Evolutionary conservation across 2,797 vertebrate species (phyloP).

Genomic region (Xerus rutilus): DNA sequence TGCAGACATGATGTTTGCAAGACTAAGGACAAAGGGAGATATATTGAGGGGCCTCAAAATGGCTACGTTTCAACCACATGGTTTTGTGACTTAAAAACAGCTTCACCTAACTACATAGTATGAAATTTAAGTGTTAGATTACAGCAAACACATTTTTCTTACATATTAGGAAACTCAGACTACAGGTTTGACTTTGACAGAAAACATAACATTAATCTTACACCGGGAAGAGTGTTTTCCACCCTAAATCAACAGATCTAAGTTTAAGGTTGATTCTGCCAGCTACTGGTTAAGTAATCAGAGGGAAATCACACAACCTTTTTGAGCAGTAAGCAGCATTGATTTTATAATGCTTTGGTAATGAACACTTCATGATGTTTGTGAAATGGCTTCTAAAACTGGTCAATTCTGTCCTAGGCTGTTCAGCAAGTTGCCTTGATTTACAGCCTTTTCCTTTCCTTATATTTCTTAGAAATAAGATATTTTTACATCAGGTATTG

Average conservation of each 20-base stretch:
- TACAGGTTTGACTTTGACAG: no score
- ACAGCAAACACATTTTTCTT: no score
- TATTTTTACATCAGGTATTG: background rate
- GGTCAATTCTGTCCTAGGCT: background rate
- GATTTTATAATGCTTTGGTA: background rate
- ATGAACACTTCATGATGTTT: background rate
- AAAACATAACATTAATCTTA: no score
- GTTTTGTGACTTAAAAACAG: no score
- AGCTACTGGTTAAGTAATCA: background rate
- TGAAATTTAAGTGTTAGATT: no score
- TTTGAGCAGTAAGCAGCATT: constrained; percentile 4
- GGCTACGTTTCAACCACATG: no score
- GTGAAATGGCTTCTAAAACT: background rate
- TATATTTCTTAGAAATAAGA: background rate
- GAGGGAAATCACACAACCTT: background rate
- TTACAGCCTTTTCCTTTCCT: background rate
- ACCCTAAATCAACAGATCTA: background rate
- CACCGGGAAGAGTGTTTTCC: background rate
- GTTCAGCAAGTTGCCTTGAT: background rate
- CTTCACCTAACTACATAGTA: no score
- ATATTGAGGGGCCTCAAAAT: no score
- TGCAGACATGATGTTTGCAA: no score
- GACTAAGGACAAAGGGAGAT: no score
- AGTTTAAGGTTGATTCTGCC: background rate
- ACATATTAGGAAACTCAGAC: no score